These are phyloP conservation scores for Metalampra italica DNA, from an alignment of 2,888 invertebrate species.

Conservation along the genomic window DNA sequence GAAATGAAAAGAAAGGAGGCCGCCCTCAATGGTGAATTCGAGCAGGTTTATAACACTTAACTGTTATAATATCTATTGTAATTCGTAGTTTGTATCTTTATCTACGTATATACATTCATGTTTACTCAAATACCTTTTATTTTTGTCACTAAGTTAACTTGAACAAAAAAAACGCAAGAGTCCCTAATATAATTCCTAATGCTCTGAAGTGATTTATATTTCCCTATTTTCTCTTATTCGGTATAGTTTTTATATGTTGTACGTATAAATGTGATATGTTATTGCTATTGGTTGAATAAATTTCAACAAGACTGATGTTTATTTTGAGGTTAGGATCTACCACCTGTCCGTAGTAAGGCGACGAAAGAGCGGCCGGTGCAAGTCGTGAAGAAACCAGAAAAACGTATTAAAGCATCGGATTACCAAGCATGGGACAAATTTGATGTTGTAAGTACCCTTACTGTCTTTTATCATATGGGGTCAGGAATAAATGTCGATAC, in stretches of 20 bases:
- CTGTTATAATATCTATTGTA: conserved; percentile 7
- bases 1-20: conserved; percentile 86
- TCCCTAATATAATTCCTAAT: no score
- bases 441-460: conserved; percentile 81
- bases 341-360: conserved; percentile 74
- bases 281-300: no score
- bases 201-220: no score
- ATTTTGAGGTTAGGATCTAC: conserved; percentile 57
- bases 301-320: conserved; percentile 10
- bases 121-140: not conserved
- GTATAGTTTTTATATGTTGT: not conserved
- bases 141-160: not conserved
- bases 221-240: not conserved
- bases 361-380: conserved; percentile 57
- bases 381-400: conserved; percentile 44
- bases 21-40: conserved; percentile 68
- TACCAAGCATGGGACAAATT: conserved; percentile 88
- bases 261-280: no score
- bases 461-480: not conserved
- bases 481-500: no score
- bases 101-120: not conserved
- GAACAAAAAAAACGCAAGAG: not conserved
- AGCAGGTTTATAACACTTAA: conserved; percentile 52
- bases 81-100: conserved; percentile 4
- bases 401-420: conserved; percentile 80